A percentile compares a stretch with the other conserved stretches of the same genome.
Evolutionary conservation across 2,797 vertebrate species (phyloP).

Genomic region (Erpetoichthys calabaricus): DNA sequence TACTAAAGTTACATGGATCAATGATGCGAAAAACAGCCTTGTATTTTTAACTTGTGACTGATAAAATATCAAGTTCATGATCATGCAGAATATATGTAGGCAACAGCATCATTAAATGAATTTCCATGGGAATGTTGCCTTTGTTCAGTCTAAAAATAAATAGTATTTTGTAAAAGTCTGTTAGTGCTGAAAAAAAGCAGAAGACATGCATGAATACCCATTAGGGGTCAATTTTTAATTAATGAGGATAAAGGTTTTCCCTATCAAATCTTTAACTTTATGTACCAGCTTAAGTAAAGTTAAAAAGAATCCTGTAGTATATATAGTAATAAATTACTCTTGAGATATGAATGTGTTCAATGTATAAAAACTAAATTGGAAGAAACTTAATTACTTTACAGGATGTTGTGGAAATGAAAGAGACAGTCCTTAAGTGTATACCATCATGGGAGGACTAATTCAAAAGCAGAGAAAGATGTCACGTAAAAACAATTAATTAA

Average conservation of each 20-base stretch:
- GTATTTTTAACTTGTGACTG: too few species aligned
- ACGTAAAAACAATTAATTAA: slow-evolving; percentile 7
- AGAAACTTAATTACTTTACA: slow-evolving; percentile 13
- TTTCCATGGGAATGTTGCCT: too few species aligned
- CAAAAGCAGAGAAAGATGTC: slow-evolving; percentile 6
- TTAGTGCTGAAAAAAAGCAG: too few species aligned
- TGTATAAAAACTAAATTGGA: slow-evolving; percentile 11
- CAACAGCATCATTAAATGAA: too few species aligned
- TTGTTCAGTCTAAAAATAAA: too few species aligned
- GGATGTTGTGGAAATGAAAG: slow-evolving; percentile 5
- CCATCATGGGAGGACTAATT: slow-evolving; percentile 12
- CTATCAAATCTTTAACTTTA: slow-evolving; percentile 10
- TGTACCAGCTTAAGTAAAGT: slow-evolving; percentile 8
- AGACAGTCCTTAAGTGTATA: slow-evolving; percentile 1
- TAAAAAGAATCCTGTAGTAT: slow-evolving; percentile 2
- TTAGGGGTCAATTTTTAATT: slow-evolving; percentile 10
- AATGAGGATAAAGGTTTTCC: slow-evolving; percentile 4
- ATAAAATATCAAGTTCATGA: too few species aligned
- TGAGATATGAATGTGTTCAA: slow-evolving; percentile 9
- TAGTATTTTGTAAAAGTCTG: too few species aligned
- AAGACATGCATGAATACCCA: not conserved
- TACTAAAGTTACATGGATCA: too few species aligned
- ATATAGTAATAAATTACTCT: slow-evolving; percentile 7
- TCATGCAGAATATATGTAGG: too few species aligned
- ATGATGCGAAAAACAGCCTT: too few species aligned